Evolutionary conservation across 2,888 invertebrate genomes (phyloP).

Genomic region (Oscheius myriophilus): DNA sequence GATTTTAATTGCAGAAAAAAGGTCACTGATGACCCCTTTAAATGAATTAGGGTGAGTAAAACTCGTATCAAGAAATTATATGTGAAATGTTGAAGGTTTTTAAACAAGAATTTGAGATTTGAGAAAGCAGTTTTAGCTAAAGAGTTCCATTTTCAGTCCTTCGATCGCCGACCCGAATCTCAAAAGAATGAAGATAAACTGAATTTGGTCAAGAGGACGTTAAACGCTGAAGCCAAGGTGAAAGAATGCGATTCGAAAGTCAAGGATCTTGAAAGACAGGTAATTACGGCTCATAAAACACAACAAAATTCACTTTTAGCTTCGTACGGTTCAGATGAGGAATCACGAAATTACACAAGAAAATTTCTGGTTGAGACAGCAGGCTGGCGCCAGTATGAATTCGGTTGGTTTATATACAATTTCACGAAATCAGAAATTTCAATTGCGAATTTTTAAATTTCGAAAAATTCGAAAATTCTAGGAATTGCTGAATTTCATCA

Average conservation of each 20-base stretch:
- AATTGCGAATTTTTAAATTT: no score
- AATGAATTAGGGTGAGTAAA: no score
- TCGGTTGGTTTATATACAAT: neutral
- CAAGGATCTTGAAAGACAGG: slow-evolving; percentile 17
- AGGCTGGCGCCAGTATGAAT: neutral
- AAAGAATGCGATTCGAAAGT: slow-evolving; percentile 15
- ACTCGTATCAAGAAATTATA: no score
- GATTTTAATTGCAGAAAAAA: no score
- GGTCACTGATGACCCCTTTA: no score
- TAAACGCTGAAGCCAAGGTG: slow-evolving; percentile 11
- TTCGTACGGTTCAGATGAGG: neutral
- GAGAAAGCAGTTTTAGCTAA: no score
- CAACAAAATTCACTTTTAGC: neutral
- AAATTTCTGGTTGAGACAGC: neutral
- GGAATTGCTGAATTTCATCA: no score
- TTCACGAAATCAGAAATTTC: no score
- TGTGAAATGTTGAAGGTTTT: no score
- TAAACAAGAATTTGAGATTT: no score
- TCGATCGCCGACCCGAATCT: slow-evolving; percentile 14
- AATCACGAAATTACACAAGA: neutral
- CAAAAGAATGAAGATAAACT: slow-evolving; percentile 14
- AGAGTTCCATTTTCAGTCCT: neutral
- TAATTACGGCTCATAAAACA: neutral
- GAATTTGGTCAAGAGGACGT: slow-evolving; percentile 7
- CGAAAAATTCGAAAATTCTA: no score